Evolutionary conservation across 2,113 vertebrate genomes (phyloP), one percentile per base, ranked within the genome.

Genomic region (Casuarius casuarius): DNA sequence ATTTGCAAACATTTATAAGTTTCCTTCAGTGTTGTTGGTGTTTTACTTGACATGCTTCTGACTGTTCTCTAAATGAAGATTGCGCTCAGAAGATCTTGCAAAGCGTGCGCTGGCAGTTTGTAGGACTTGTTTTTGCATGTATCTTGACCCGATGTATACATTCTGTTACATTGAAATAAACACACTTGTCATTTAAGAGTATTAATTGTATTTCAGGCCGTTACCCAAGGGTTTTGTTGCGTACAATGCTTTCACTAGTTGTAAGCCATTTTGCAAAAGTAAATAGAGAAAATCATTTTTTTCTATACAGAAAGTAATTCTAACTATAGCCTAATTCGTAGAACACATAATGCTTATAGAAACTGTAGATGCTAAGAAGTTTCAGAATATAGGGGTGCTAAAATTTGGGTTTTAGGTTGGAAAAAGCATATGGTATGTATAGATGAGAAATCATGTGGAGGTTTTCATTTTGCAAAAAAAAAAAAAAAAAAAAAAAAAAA

Each of bases 381-480:
- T 73, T 35, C 38, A 38, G 66, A 87, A 82, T 90, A 67, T 82
- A 76, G 59, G 67, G 86, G 84, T 0, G 3, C 7, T 71, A 58
- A 38, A 76, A 87, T 90, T 87, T 93, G 51, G 82, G 91, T 87
- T 58, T 90, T 87, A 82, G 85, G 78, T 77, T 88, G 71, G 71
- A 6, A 40, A 92, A 96, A 86, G 79, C 88, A 95, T 93, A 90
- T 96, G 92, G 93, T 80, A 65, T 92, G 38, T 84, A 89, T 71
- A 91, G 84, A 87, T 5, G 82, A 94, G 95, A 96, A 95, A 95
- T 94, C 94, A 89, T 96, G 95, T 74, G 87, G 87, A 77, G 96
- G 84, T 88, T 95, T 92, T 92, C 78, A 95, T 83, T 97, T 91
- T 80, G 76, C 42, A 67, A 58, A 92, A 76, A 56, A 22, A 38